Conservation (phyloP, 2,888 invertebrate genomes). For the Neelides folsomi region DNA sequence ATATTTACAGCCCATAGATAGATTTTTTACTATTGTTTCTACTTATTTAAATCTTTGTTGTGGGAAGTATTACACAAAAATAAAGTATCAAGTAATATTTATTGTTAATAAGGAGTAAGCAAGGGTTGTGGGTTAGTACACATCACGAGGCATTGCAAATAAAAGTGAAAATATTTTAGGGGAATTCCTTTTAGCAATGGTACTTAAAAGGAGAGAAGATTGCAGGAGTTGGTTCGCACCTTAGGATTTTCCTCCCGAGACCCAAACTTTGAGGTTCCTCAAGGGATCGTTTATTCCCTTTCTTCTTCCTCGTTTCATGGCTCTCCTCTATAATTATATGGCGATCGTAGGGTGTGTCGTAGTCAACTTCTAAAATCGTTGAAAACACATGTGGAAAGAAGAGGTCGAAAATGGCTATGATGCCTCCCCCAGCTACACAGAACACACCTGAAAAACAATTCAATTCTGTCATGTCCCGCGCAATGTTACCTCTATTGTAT, state of each 20-base stretch:
- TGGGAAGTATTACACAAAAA: too few species aligned
- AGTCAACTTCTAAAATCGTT: constrained; percentile 79
- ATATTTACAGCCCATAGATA: too few species aligned
- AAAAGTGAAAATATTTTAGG: neutral
- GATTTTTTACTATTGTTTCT: too few species aligned
- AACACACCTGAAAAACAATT: constrained; percentile 49
- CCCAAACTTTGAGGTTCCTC: constrained; percentile 46
- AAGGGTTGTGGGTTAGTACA: too few species aligned
- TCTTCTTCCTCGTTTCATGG: constrained; percentile 51
- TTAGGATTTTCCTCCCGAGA: constrained; percentile 54
- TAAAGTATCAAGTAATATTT: too few species aligned
- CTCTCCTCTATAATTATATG: constrained; percentile 85
- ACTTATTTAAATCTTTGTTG: too few species aligned
- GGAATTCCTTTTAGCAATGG: neutral
- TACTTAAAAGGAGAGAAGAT: neutral
- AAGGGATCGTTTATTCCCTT: constrained; percentile 44
- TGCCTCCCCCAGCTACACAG: constrained; percentile 61
- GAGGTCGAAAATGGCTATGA: constrained; percentile 69
- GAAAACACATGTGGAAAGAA: constrained; percentile 83
- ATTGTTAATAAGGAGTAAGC: too few species aligned
- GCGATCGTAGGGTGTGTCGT: constrained; percentile 83
- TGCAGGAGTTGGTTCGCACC: constrained; percentile 39
- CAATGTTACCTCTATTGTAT: too few species aligned
- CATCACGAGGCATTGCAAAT: neutral
- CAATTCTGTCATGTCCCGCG: too few species aligned